A percentile compares a stretch with the other conserved stretches of the same genome.
Conservation (phyloP, 2,113 vertebrate species). For the Lota lota region DNA sequence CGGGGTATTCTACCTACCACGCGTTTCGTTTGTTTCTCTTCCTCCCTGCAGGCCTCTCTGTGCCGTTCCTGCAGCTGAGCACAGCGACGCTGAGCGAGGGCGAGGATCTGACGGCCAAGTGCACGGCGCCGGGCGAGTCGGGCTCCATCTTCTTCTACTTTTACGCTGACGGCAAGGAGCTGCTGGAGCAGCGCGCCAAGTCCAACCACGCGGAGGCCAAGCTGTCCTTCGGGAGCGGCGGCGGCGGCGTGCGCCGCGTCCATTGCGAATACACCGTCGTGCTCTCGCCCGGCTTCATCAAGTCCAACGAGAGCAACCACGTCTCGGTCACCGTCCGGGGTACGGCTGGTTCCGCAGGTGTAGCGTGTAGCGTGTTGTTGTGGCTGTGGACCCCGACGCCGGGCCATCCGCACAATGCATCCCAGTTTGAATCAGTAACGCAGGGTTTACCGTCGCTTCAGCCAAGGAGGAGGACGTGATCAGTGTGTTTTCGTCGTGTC, state of each 20-base stretch:
- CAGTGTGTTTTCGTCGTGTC: too few relatives aligned
- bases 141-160: constrained; percentile 54
- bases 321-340: constrained; percentile 51
- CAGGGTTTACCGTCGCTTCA: too few relatives aligned
- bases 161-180: constrained; percentile 24
- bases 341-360: constrained; percentile 10
- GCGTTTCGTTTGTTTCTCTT: neutral
- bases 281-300: rapidly evolving
- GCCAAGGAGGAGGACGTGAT: too few relatives aligned
- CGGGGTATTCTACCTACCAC: too few relatives aligned
- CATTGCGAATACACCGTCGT: constrained; percentile 56
- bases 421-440: too few relatives aligned
- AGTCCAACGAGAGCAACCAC: constrained; percentile 43
- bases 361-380: neutral
- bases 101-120: constrained; percentile 43
- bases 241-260: constrained; percentile 26
- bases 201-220: neutral
- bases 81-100: constrained; percentile 38
- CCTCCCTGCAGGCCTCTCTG: constrained; percentile 55
- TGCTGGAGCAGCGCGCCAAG: rapidly evolving
- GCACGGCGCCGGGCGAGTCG: constrained; percentile 49
- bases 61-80: constrained; percentile 50
- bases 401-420: too few relatives aligned
- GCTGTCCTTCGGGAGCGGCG: neutral
- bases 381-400: too few relatives aligned